Evolutionary conservation across 2,113 vertebrate species (phyloP).

Genomic region (Maccullochella peelii): DNA sequence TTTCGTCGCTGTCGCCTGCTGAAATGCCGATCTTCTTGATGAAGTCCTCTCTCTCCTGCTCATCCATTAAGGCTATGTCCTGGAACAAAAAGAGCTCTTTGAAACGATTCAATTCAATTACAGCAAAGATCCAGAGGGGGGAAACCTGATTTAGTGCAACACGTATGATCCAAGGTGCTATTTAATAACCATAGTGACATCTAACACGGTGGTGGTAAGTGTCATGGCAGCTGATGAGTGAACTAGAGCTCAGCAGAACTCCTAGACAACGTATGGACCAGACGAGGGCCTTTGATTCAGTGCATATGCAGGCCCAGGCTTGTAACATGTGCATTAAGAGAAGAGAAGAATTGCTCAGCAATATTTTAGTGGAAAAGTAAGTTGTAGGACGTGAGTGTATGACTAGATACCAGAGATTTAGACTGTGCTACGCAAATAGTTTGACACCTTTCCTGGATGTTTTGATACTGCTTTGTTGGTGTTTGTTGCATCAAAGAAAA

Average conservation of each 20-base stretch:
- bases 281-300: neutral
- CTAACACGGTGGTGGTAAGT: neutral
- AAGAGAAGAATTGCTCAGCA: neutral
- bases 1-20: slow-evolving; percentile 91
- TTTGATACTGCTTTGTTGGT: neutral
- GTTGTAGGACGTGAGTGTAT: neutral
- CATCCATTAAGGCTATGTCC: slow-evolving; percentile 98
- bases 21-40: slow-evolving; percentile 98
- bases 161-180: neutral
- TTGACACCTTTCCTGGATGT: neutral
- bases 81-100: slow-evolving; percentile 59
- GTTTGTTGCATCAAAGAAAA: neutral
- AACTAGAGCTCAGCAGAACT: neutral
- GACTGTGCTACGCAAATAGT: neutral
- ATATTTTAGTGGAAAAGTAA: neutral
- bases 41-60: slow-evolving; percentile 95
- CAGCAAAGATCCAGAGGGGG: neutral
- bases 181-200: neutral
- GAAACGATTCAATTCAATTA: neutral
- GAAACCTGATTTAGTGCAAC: neutral
- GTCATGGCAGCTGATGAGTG: neutral
- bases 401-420: neutral
- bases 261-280: neutral
- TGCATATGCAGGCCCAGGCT: neutral
- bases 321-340: neutral